Evolutionary conservation across 2,797 vertebrate genomes (phyloP).

Genomic region (Acridotheres tristis): DNA sequence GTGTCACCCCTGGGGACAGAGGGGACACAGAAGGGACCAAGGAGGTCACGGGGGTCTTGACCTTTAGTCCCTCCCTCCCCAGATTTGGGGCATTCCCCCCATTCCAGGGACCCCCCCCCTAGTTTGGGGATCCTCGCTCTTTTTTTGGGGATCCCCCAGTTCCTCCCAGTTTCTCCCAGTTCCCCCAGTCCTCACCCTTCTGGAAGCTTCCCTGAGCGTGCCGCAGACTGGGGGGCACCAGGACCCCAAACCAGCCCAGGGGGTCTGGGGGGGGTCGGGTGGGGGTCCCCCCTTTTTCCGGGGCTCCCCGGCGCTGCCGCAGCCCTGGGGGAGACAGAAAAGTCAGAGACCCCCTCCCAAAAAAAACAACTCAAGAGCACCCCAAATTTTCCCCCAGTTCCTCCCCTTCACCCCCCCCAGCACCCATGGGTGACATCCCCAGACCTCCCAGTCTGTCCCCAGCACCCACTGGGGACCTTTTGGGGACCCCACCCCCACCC

Average conservation of each 20-base stretch:
- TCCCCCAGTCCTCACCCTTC: neutral
- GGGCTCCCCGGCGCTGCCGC: neutral
- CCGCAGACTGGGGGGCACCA: neutral
- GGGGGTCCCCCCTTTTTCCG: neutral
- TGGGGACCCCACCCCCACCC: no score
- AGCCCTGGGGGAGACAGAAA: neutral
- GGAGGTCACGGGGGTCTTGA: rapidly evolving
- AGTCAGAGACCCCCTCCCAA: neutral
- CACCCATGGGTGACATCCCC: neutral
- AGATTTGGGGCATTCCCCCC: neutral
- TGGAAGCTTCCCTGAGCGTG: neutral
- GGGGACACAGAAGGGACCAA: rapidly evolving
- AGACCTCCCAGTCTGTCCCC: neutral
- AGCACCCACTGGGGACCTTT: neutral
- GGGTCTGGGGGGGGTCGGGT: neutral
- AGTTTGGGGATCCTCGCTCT: no score
- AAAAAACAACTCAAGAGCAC: neutral
- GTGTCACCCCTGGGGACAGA: neutral
- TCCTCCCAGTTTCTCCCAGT: neutral
- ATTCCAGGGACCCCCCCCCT: neutral
- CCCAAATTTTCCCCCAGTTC: no score
- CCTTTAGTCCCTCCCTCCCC: no score
- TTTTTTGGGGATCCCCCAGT: neutral
- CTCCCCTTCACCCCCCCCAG: no score
- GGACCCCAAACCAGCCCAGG: neutral